Conservation (phyloP, 2,888 invertebrate genomes). For the Caenorhabditis panamensis region DNA sequence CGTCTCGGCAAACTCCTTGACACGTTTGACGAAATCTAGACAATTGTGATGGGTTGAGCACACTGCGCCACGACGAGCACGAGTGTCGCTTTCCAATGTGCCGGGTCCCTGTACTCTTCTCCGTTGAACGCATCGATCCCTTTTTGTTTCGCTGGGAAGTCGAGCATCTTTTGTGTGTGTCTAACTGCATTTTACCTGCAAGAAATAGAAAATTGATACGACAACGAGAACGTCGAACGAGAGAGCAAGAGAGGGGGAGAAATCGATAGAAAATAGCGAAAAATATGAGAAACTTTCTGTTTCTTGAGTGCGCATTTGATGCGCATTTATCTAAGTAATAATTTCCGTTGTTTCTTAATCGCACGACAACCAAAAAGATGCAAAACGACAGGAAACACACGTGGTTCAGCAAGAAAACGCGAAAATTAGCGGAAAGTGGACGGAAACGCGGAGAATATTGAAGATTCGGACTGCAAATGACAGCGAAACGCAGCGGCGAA, state of each 20-base stretch:
- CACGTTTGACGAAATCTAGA: slow-evolving; percentile 95
- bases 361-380: too few relatives aligned
- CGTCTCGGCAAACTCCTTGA: slow-evolving; percentile 79
- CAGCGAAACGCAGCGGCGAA: background rate
- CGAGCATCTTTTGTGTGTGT: slow-evolving; percentile 29
- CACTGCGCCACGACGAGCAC: slow-evolving; percentile 92
- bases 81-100: slow-evolving; percentile 87
- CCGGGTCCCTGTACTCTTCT: slow-evolving; percentile 83
- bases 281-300: too few relatives aligned
- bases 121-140: slow-evolving; percentile 77
- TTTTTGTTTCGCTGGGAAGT: slow-evolving; percentile 50
- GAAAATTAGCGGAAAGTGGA: too few relatives aligned
- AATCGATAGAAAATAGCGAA: too few relatives aligned
- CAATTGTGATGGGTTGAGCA: slow-evolving; percentile 91
- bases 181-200: background rate
- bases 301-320: background rate
- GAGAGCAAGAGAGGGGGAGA: background rate
- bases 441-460: too few relatives aligned
- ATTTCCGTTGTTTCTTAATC: too few relatives aligned
- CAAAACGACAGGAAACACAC: too few relatives aligned
- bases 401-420: too few relatives aligned
- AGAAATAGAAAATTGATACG: too few relatives aligned
- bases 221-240: too few relatives aligned
- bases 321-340: too few relatives aligned
- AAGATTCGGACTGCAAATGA: too few relatives aligned